A percentile compares a stretch with the other conserved stretches of the same genome.
These are phyloP conservation scores for Verasper variegatus DNA, from an alignment of 2,113 vertebrate genomes.

Conservation along the genomic window DNA sequence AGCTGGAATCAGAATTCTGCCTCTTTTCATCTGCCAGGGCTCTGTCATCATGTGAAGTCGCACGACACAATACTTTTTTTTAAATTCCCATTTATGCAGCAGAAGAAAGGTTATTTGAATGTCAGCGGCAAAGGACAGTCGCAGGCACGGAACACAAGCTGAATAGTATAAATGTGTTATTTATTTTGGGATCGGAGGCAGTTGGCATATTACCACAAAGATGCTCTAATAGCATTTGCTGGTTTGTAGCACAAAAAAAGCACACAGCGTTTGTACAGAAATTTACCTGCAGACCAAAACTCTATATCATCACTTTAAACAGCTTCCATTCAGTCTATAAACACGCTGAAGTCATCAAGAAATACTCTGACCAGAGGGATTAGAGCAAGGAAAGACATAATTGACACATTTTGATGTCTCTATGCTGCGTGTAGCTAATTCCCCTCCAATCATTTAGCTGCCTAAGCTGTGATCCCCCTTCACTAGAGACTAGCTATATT, in stretches of 20 bases:
- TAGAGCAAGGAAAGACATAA: constrained; percentile 62
- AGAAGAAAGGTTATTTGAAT: constrained; percentile 83
- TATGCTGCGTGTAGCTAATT: constrained; percentile 67
- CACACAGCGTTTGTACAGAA: constrained; percentile 25
- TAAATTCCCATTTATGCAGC: constrained; percentile 69
- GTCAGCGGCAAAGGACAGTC: constrained; percentile 78
- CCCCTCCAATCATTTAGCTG: constrained; percentile 61
- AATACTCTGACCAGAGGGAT: constrained; percentile 61
- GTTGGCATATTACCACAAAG: constrained; percentile 64
- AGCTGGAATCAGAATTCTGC: constrained; percentile 65
- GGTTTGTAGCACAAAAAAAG: constrained; percentile 39
- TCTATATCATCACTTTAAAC: constrained; percentile 56
- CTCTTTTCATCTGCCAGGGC: constrained; percentile 66
- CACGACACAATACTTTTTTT: constrained; percentile 58
- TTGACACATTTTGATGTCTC: constrained; percentile 70
- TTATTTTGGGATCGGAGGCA: constrained; percentile 73
- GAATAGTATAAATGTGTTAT: constrained; percentile 76
- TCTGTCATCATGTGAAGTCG: constrained; percentile 65
- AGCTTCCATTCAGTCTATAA: constrained; percentile 49
- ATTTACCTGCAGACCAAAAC: constrained; percentile 62
- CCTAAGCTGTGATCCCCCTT: constrained; percentile 67
- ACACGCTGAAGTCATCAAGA: constrained; percentile 61
- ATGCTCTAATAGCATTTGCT: constrained; percentile 61
- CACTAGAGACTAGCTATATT: constrained; percentile 60
- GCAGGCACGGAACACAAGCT: constrained; percentile 59